Base-by-base conservation (phyloP, 2,113 vertebrate species). In the Irena cyanogastra region DNA sequence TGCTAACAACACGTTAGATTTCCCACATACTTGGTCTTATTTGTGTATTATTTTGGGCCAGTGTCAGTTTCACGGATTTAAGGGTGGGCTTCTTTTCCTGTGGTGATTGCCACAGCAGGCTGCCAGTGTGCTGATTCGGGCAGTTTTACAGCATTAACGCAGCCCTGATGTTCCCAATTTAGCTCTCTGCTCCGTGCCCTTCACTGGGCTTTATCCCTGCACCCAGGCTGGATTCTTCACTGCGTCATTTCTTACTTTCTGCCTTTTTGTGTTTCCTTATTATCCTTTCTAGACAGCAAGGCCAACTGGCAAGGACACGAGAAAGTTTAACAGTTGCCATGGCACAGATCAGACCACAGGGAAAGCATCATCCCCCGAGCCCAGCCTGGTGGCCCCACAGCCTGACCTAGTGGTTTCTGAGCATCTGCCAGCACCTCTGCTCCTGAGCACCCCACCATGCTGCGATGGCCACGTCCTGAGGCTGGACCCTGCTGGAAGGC, bases 111-210 rank as follows among this genome's bases (percentile, higher is more conserved):
- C 89, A 93, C 89, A 95, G 93, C 24, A 90, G 75, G 74, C 70
- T 91, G 76, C 75, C 60, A 76, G 74, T 33, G 53, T 96, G 92
- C 92, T 93, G 91, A 91, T 94, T 90, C 31, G 28, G 42, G 81
- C 83, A 94, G 85, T 79, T 95, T 91, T 66, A 76, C 60, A 71
- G 37, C 71, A 79, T 81, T 92, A 95, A 94, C 14, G 4, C 76
- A 94, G 88, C 64, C 71, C 71, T 59, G 30, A 78, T 23, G 42
- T 79, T 76, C 87, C 66, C 8, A 45, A 68, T 75, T 94, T 74
- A 86, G 94, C 57, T 96, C 80, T 72, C 87, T 85, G 79, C 37
- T 87, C 87, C 2, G 0, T 92, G 87, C 54, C 93, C 91, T 93
- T 96, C 91, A 63, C 66, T 35, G 50, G 1, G 95, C 86, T 95